Evolutionary conservation across 92 coral and sea anemone species (phyloP), one percentile per base, ranked within the genome.

Genomic region (Chrysogorgia sp.): DNA sequence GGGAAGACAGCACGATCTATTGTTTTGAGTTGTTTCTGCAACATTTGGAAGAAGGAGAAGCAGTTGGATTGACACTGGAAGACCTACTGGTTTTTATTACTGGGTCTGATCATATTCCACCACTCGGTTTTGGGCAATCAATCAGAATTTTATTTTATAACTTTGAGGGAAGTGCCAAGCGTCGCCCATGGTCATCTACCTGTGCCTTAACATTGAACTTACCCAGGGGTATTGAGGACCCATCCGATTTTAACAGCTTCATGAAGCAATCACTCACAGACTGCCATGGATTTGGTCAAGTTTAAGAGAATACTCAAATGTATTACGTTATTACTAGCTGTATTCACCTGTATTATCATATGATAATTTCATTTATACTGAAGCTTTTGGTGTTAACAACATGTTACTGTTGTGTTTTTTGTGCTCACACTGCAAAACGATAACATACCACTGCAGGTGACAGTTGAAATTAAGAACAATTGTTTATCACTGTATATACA

Each of bases 201-300:
- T 88, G 92, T 77, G 68, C 59, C 63, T 82, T 83, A 23, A 47
- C 85, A 31, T 66, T 80, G 62, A 34, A 75, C 57, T 34, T 88
- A 52, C 89, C 92, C 55, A 84, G 92, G 31, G 84, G 92, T 72
- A 24, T 88, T 40, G 82, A 88, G 40, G 88, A 88, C 2, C 92
- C 84, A 65, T 77, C 61, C 45, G 81, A 84, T 34, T 84, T 88
- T 64, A 84, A 64, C 23, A 19, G 5, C 7, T 67, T 84, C 14
- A 75, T 81, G 86, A 81, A 66, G 40, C 75, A 84, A 22, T 61
- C n/a, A n/a, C n/a, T n/a, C n/a, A n/a, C n/a, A n/a, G n/a, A n/a
- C n/a, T n/a, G n/a, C n/a, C n/a, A n/a, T n/a, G n/a, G n/a, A n/a
- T n/a, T n/a, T n/a, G n/a, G n/a, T n/a, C n/a, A n/a, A n/a, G n/a